phyloP scores from a whole-genome alignment of 1,140 invertebrate species.

The Aphelinus certus region DNA sequence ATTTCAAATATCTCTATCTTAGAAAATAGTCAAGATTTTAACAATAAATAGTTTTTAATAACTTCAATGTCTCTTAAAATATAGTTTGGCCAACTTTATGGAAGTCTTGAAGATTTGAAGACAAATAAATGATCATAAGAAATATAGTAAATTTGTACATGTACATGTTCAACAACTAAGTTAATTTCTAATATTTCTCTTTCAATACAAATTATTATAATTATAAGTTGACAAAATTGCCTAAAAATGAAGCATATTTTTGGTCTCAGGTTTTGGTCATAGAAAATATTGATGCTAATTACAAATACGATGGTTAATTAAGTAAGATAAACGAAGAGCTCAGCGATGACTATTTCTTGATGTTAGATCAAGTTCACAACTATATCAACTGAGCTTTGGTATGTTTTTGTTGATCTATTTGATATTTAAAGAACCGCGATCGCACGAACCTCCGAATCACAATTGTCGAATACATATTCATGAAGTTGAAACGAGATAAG shows the following conservation, averaged over 20 bases:
- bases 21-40: conserved; percentile 16
- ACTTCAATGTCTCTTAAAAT: conserved; percentile 19
- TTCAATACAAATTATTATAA: neutral
- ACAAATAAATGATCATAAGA: conserved; percentile 10
- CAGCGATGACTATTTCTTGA: too few species aligned
- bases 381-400: too few species aligned
- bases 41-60: neutral
- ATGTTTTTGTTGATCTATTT: too few species aligned
- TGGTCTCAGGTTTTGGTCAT: conserved; percentile 31
- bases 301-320: conserved; percentile 31
- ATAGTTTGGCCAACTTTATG: conserved; percentile 28
- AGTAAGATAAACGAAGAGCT: neutral
- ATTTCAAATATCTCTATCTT: neutral
- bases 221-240: neutral
- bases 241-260: conserved; percentile 19
- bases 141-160: conserved; percentile 15
- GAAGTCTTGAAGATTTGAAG: conserved; percentile 22
- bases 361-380: too few species aligned
- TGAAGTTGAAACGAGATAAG: conserved; percentile 9
- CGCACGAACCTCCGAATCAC: conserved; percentile 29
- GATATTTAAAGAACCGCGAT: conserved; percentile 7
- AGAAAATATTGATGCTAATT: conserved; percentile 22
- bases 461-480: neutral
- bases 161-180: neutral
- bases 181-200: neutral